Base-by-base conservation (phyloP, 2,888 invertebrate genomes). In the Morpho deidamia region DNA sequence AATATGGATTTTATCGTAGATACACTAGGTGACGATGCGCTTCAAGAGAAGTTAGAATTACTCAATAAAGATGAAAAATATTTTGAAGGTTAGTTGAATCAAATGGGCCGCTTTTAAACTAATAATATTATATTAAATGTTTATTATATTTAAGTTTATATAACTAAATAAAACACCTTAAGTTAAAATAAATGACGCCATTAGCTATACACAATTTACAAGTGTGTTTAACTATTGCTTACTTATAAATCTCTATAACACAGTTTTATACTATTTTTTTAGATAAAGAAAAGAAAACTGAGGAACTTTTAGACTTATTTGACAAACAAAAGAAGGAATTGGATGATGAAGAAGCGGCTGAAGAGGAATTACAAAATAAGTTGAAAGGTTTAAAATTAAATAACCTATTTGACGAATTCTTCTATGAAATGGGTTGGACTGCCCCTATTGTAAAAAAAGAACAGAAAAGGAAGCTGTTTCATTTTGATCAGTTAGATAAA, bases 1-100 rank as follows among this genome's bases (percentile, higher is more conserved):
- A 67, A 53, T 4, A 92, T 92, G 92, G 86, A 91, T 77, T 91
- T 92, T 66, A 82, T 92, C 53, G 82, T 92, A 58, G 92, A 92
- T 67, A 92, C 91, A 11, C 73, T 68, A 35, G 92, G 92, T 33
- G 84, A 91, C 61, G 71, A 79, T 7, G 78, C 85, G 58, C 80
- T 91, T 7, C 76, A 81, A 56, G 64, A 64, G 4, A 83, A 77
- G 65, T 66, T 74, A 2, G 78, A 86, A 61, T 68, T 81, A 51
- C 66, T 79, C 1, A 68, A 71, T 23, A 74, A 75, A 66, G 68
- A 71, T 54, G 83, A 81, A 2, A 78, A 80, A 76, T 68, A 73
- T 4, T 81, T 78, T 74, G 63, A 76, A 83, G 88, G 88, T 86
- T 83, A 84, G 80, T 76, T 53, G 53, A 40, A 14, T 39, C 37